Evolutionary conservation across 2,113 vertebrate genomes (phyloP).

Genomic region (Lophius piscatorius): DNA sequence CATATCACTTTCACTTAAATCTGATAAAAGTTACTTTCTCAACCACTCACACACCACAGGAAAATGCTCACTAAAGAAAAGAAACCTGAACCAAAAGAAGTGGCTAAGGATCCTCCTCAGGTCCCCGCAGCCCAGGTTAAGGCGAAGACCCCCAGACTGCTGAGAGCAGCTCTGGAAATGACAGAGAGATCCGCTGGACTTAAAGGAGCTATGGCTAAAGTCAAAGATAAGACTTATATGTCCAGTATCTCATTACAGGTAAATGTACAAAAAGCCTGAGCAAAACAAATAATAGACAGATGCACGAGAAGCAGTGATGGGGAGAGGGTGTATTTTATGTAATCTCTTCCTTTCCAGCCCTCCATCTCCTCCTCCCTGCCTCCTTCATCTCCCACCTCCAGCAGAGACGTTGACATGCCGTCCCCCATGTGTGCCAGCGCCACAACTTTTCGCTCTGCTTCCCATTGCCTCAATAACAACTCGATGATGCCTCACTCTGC

Average conservation of each 20-base stretch:
- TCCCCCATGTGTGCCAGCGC: conserved; percentile 70
- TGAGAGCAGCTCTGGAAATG: conserved; percentile 86
- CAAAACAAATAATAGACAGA: neutral
- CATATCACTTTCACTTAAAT: too few species aligned
- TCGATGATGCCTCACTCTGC: conserved; percentile 63
- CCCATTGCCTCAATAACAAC: conserved; percentile 17
- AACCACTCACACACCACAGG: too few species aligned
- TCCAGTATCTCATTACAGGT: conserved; percentile 81
- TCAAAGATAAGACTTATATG: conserved; percentile 84
- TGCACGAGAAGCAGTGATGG: neutral
- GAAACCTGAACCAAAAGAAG: conserved; percentile 81
- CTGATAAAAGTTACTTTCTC: neutral
- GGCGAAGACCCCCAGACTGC: conserved; percentile 87
- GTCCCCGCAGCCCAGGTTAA: conserved; percentile 77
- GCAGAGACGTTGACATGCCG: conserved; percentile 35
- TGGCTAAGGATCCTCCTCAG: conserved; percentile 45
- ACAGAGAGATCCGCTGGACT: conserved; percentile 78
- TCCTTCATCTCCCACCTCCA: conserved; percentile 57
- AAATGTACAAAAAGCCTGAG: neutral
- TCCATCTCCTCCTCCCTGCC: conserved; percentile 68
- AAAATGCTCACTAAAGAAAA: conserved; percentile 90
- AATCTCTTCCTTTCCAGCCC: conserved; percentile 59
- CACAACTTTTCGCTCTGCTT: conserved; percentile 59
- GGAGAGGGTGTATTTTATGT: neutral
- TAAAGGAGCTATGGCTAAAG: conserved; percentile 79